phyloP scores from a whole-genome alignment of 1,140 invertebrate genomes.

The Leptinotarsa undecemlineata region DNA sequence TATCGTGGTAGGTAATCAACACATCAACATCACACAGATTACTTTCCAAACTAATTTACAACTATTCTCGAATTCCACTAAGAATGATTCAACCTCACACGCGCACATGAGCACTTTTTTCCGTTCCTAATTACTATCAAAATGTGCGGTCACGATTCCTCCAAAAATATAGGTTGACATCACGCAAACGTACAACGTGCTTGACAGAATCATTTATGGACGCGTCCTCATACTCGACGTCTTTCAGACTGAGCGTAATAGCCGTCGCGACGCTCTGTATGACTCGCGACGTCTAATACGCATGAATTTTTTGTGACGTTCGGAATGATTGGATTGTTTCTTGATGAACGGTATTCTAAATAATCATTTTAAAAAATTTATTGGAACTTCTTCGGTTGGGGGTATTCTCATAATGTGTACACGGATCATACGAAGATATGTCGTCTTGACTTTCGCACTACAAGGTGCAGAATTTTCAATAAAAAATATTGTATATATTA shows the following conservation, averaged over 20 bases:
- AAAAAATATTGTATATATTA: too few relatives aligned
- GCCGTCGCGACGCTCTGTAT: constrained; percentile 36
- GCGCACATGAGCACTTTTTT: background rate
- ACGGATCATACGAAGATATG: too few relatives aligned
- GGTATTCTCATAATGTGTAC: too few relatives aligned
- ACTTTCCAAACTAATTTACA: too few relatives aligned
- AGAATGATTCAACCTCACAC: background rate
- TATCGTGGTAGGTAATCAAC: too few relatives aligned
- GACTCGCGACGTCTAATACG: constrained; percentile 30
- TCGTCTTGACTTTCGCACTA: too few relatives aligned
- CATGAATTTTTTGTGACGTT: background rate
- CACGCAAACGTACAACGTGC: background rate
- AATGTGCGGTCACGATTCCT: background rate
- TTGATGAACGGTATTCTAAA: background rate
- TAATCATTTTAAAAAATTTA: too few relatives aligned
- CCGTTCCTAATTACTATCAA: background rate
- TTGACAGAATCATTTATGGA: constrained; percentile 30
- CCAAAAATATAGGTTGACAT: constrained; percentile 12
- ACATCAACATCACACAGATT: too few relatives aligned
- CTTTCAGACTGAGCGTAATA: constrained; percentile 34
- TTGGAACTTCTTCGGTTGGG: too few relatives aligned
- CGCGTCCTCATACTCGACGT: constrained; percentile 29
- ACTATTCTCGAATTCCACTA: too few relatives aligned
- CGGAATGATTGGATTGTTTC: background rate
- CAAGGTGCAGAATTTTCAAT: too few relatives aligned